Percentiles rank a stretch among this genome's conserved stretches.
Evolutionary conservation across 2,113 vertebrate species (phyloP).

Genomic region (Glaucidium brasilianum): DNA sequence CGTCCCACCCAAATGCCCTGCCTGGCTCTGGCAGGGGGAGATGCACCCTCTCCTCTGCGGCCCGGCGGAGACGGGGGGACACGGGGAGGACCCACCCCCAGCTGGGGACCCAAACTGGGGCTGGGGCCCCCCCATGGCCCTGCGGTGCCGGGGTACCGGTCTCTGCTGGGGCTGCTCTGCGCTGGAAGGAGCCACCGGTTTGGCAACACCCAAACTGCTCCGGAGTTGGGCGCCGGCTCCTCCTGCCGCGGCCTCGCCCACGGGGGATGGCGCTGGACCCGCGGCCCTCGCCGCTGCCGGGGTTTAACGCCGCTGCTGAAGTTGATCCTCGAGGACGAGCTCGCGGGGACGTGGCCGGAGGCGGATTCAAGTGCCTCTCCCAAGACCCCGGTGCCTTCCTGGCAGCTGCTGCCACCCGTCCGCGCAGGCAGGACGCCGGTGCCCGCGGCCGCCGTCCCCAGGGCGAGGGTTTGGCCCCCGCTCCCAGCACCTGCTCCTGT

Average conservation of each 20-base stretch:
- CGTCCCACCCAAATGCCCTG: background rate
- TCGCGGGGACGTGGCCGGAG: background rate
- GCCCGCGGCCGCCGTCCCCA: background rate
- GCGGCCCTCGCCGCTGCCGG: no score
- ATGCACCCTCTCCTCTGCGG: background rate
- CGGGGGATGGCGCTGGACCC: fast-evolving
- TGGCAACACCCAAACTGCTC: background rate
- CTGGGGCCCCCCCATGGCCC: background rate
- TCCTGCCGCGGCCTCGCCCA: background rate
- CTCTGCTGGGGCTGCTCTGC: background rate
- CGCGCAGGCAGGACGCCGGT: background rate
- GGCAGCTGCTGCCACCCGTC: background rate
- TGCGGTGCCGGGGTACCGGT: no score
- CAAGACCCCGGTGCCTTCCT: background rate
- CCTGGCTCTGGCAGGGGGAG: background rate
- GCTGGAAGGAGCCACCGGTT: background rate
- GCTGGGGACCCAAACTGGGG: background rate
- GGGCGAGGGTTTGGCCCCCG: background rate
- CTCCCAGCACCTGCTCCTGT: background rate
- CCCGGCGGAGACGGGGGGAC: background rate
- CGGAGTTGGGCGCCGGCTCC: background rate
- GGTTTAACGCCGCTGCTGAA: background rate
- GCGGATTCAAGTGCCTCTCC: background rate
- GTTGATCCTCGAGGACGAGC: background rate
- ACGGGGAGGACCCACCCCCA: no score